Conservation (phyloP, 2,113 vertebrate species). For the Psophia crepitans region DNA sequence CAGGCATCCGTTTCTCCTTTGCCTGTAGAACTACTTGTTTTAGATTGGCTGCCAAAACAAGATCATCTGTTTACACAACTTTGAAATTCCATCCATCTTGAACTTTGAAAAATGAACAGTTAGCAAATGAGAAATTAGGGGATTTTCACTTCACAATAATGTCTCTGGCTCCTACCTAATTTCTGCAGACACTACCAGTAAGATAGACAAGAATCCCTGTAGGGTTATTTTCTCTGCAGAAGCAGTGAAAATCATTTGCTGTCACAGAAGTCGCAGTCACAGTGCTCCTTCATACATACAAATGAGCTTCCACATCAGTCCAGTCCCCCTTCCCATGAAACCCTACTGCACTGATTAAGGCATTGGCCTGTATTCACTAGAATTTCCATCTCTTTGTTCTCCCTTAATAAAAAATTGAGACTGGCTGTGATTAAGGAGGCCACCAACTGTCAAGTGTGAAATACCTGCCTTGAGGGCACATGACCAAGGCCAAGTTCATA, state of each 20-base stretch:
- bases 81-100: not conserved
- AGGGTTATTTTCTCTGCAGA: not conserved
- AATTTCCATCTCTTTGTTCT: not conserved
- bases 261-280: not conserved
- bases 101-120: not conserved
- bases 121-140: not conserved
- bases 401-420: not conserved
- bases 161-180: not conserved
- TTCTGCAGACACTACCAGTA: not conserved
- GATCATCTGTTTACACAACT: not conserved
- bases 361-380: not conserved
- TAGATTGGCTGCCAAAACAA: not conserved
- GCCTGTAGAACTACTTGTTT: not conserved
- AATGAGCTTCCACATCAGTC: not conserved
- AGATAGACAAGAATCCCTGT: not conserved
- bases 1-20: not conserved
- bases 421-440: not conserved
- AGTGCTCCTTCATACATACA: not conserved
- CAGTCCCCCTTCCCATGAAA: not conserved
- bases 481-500: not conserved
- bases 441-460: not conserved
- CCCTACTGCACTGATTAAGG: not conserved
- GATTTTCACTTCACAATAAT: not conserved
- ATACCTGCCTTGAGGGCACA: not conserved
- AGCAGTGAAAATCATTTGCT: not conserved